Base-by-base conservation (phyloP, 2,888 invertebrate genomes). In the Coleophora flavipennella region DNA sequence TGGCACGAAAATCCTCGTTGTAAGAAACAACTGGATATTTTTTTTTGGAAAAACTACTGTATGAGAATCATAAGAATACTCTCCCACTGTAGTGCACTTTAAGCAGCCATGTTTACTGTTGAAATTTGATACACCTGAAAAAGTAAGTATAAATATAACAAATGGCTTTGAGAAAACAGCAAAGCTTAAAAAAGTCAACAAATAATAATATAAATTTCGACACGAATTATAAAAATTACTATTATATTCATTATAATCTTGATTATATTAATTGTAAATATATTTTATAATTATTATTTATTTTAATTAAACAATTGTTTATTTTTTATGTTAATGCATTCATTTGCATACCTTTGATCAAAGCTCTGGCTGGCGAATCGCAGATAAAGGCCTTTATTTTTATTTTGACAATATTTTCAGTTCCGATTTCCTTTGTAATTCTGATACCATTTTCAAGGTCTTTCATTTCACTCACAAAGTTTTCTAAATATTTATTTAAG, bases 291-390 rank as follows among this genome's bases (percentile, higher is more conserved):
- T n/a, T n/a, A n/a, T n/a, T n/a, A n/a, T n/a, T n/a, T n/a, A n/a
- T n/a, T n/a, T n/a, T n/a, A n/a, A n/a, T n/a, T n/a, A n/a, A n/a
- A n/a, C n/a, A n/a, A n/a, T n/a, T n/a, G n/a, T n/a, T n/a, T n/a
- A n/a, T n/a, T n/a, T n/a, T n/a, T n/a, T n/a, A n/a, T n/a, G n/a
- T n/a, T n/a, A n/a, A n/a, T n/a, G n/a, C n/a, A n/a, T n/a, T n/a
- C n/a, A n/a, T n/a, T n/a, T n/a, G n/a, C n/a, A n/a, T 20, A 34
- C 44, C 45, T 46, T 49, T 46, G 9, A 49, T 45, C 34, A 46
- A 20, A 13, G 49, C 49, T 32, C 49, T 32, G 13, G 44, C 49
- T 26, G 49, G 49, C 11, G 46, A 43, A 20, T 43, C 46, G 29
- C 46, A 46, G 10, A 42, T 42, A 13, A 44, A 42, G 8, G 44